Percentiles rank a stretch among this genome's conserved stretches.
These are phyloP conservation scores for Malaclemys terrapin DNA, from an alignment of 2,113 vertebrate genomes.

Conservation along the genomic window DNA sequence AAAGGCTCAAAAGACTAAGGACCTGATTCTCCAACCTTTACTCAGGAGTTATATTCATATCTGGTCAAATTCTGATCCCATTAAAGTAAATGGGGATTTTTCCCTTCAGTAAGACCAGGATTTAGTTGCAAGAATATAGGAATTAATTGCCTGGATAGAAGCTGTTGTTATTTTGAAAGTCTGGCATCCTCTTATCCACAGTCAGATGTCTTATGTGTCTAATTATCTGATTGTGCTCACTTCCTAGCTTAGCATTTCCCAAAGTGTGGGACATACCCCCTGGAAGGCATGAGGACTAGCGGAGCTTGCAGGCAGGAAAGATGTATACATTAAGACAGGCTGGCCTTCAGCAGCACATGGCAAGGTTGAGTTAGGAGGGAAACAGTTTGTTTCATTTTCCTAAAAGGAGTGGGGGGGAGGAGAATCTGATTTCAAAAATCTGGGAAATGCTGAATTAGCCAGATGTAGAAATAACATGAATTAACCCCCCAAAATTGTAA, in stretches of 20 bases:
- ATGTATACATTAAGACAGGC: neutral
- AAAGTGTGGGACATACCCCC: neutral
- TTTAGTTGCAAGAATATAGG: neutral
- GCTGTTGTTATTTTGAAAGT: neutral
- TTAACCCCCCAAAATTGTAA: neutral
- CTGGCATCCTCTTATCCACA: neutral
- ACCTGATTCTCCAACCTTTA: constrained; percentile 8
- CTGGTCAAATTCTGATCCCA: neutral
- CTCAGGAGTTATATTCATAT: constrained; percentile 2
- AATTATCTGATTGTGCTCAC: neutral
- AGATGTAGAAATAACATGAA: neutral
- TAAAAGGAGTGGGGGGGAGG: neutral
- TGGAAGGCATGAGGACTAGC: neutral
- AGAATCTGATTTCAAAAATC: neutral
- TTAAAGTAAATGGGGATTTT: constrained; percentile 37
- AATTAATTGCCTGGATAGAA: neutral
- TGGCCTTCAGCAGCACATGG: neutral
- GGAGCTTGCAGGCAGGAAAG: neutral
- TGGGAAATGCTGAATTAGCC: neutral
- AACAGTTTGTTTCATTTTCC: neutral
- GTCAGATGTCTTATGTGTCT: neutral
- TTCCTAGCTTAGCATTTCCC: neutral
- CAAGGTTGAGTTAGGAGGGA: neutral
- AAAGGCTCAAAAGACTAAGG: neutral
- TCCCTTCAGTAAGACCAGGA: constrained; percentile 14